phyloP scores from a whole-genome alignment of 1,140 invertebrate species.

The Drosophila sp. region DNA sequence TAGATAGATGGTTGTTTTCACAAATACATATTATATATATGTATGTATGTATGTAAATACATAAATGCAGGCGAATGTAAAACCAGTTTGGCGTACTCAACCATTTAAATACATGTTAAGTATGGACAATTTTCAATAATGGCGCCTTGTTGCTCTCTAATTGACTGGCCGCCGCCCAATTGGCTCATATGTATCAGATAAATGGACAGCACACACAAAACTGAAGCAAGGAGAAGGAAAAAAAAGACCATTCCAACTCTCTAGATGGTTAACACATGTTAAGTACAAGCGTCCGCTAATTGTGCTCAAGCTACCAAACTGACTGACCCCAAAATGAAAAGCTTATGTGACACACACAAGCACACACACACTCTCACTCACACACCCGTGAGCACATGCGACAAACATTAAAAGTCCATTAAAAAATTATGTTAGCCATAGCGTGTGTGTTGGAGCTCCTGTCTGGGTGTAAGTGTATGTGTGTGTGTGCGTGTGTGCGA shows the following conservation, averaged over 20 bases:
- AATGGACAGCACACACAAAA: constrained; percentile 27
- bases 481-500: constrained; percentile 21
- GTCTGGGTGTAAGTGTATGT: constrained; percentile 51
- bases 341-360: constrained; percentile 38
- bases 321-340: constrained; percentile 58
- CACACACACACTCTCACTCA: constrained; percentile 19
- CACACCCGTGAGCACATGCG: constrained; percentile 49
- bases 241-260: constrained; percentile 50
- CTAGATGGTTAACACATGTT: constrained; percentile 57
- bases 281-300: constrained; percentile 64
- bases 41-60: too few species aligned
- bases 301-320: constrained; percentile 48
- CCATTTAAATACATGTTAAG: constrained; percentile 40
- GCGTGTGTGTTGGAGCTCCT: constrained; percentile 50
- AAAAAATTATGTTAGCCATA: constrained; percentile 71
- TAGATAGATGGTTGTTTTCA: not conserved
- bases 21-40: too few species aligned
- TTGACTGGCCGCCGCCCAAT: constrained; percentile 52
- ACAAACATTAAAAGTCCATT: constrained; percentile 80
- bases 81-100: constrained; percentile 29
- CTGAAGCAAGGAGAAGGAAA: constrained; percentile 18
- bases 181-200: constrained; percentile 32
- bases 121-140: constrained; percentile 22
- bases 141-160: constrained; percentile 47
- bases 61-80: not conserved